Conservation (phyloP, 2,113 vertebrate species). For the Ptilonorhynchus violaceus region DNA sequence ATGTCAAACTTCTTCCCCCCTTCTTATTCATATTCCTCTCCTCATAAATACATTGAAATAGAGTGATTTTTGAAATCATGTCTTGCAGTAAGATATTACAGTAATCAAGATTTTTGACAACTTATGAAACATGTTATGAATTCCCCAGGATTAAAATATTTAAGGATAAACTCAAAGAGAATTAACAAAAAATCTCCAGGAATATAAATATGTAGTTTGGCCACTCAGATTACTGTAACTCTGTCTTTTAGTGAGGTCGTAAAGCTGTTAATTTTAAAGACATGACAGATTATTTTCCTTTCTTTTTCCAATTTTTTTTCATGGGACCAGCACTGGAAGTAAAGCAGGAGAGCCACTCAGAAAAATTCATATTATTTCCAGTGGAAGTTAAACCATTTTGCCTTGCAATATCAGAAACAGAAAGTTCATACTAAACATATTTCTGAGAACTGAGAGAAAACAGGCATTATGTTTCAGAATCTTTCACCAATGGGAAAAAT, state of each 20-base stretch:
- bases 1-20: background rate
- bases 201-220: background rate
- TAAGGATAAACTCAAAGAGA: background rate
- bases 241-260: background rate
- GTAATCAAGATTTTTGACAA: background rate
- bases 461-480: background rate
- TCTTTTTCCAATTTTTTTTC: background rate
- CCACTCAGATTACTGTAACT: background rate
- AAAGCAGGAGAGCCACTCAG: background rate
- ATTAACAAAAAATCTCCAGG: background rate
- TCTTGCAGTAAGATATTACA: background rate
- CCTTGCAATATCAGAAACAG: background rate
- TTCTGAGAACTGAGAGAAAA: background rate
- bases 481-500: background rate
- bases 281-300: background rate
- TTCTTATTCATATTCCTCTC: background rate
- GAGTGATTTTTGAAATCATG: background rate
- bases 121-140: background rate
- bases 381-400: background rate
- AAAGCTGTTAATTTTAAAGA: background rate
- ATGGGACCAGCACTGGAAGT: background rate
- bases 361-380: background rate
- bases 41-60: background rate
- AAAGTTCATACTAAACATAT: background rate
- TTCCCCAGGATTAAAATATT: background rate